Conservation (phyloP, 2,113 vertebrate species). For the Chlorocebus sabaeus region DNA sequence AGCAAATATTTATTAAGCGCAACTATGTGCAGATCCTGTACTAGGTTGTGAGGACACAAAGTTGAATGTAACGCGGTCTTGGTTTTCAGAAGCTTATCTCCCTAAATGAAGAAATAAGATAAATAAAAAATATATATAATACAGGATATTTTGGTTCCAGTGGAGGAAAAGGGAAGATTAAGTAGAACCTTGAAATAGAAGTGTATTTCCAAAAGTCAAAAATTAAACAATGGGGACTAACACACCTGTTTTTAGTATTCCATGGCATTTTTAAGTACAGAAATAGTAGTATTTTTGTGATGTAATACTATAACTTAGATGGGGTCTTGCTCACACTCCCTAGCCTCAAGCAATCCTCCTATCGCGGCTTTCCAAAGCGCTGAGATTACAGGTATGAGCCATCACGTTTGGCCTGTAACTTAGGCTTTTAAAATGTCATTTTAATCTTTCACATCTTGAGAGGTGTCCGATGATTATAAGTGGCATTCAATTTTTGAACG, state of each 20-base stretch:
- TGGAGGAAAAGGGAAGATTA: neutral
- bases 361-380: too few species aligned
- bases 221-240: neutral
- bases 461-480: neutral
- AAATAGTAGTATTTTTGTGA: neutral
- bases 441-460: neutral
- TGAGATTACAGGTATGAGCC: too few species aligned
- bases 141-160: neutral
- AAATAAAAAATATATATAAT: neutral
- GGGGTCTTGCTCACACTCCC: too few species aligned
- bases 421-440: neutral
- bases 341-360: too few species aligned
- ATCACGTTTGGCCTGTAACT: too few species aligned
- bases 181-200: neutral
- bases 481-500: neutral
- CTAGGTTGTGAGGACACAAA: neutral
- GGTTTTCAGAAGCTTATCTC: neutral
- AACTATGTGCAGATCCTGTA: neutral
- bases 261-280: neutral
- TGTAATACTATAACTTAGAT: neutral
- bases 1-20: constrained; percentile 7
- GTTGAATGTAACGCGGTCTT: neutral
- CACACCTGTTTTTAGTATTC: neutral
- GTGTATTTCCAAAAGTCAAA: neutral
- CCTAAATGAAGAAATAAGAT: neutral